Percentiles rank a stretch among this genome's conserved stretches.
phyloP scores from a whole-genome alignment of 2,797 vertebrate species.

The Echeneis naucrates region DNA sequence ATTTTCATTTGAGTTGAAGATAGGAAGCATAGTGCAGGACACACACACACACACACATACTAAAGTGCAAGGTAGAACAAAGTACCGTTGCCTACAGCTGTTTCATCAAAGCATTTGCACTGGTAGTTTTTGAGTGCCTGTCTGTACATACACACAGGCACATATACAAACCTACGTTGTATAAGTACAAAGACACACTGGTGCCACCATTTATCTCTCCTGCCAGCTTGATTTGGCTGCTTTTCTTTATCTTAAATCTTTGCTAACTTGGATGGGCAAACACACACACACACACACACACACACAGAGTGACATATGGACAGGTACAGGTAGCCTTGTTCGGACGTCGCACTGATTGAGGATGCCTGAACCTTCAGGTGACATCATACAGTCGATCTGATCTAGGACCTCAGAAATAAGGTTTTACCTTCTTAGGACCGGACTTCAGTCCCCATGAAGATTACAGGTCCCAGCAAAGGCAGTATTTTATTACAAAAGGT shows the following conservation, averaged over 20 bases:
- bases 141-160: constrained; percentile 11
- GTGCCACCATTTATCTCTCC: constrained; percentile 56
- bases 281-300: neutral
- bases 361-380: too few species aligned
- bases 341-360: too few species aligned
- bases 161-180: too few species aligned
- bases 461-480: too few species aligned
- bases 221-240: constrained; percentile 57
- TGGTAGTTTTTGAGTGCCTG: constrained; percentile 55
- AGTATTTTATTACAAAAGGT: too few species aligned
- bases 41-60: constrained; percentile 24
- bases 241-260: constrained; percentile 60
- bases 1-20: constrained; percentile 49
- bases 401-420: too few species aligned
- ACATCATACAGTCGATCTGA: too few species aligned
- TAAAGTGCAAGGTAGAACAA: constrained; percentile 59
- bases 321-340: neutral
- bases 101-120: constrained; percentile 70
- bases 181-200: constrained; percentile 9
- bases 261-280: constrained; percentile 51
- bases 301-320: neutral
- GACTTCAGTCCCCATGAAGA: too few species aligned
- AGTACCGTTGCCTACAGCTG: constrained; percentile 68
- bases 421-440: too few species aligned
- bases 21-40: neutral